These are phyloP conservation scores for Elymnias hypermnestra DNA, from an alignment of 1,140 invertebrate genomes.

Conservation along the genomic window DNA sequence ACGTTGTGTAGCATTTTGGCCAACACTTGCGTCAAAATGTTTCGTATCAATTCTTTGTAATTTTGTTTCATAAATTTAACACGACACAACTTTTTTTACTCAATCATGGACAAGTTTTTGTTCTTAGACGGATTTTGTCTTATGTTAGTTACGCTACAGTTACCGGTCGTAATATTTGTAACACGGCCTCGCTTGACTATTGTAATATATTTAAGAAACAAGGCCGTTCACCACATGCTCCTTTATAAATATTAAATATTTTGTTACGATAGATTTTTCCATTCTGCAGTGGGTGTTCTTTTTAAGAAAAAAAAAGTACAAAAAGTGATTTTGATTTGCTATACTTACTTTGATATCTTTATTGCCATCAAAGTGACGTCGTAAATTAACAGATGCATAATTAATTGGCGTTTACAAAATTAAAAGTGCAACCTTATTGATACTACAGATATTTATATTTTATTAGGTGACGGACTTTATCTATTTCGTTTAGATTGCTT, in stretches of 20 bases:
- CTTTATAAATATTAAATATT: constrained; percentile 13
- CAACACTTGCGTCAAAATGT: background rate
- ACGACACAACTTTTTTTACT: background rate
- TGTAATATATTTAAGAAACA: constrained; percentile 31
- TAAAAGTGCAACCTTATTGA: too few species aligned
- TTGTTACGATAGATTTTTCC: constrained; percentile 8
- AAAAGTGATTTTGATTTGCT: background rate
- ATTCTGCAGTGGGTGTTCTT: background rate
- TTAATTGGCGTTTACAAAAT: too few species aligned
- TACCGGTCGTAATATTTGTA: constrained; percentile 8
- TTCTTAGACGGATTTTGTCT: constrained; percentile 1
- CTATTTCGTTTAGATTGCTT: too few species aligned
- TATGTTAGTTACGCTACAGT: background rate
- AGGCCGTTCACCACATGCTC: constrained; percentile 26
- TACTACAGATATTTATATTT: too few species aligned
- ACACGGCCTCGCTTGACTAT: constrained; percentile 26
- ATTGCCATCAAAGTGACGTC: too few species aligned
- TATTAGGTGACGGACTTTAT: too few species aligned
- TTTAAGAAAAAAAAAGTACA: too few species aligned
- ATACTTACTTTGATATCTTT: too few species aligned
- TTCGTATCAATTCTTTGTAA: background rate
- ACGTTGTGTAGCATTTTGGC: too few species aligned
- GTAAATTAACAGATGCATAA: too few species aligned
- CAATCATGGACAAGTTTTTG: constrained; percentile 5
- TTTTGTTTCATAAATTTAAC: constrained; percentile 2